Evolutionary conservation across 2,888 invertebrate genomes (phyloP), one percentile per base, ranked within the genome.

Genomic region (Drosophila mercatorum): DNA sequence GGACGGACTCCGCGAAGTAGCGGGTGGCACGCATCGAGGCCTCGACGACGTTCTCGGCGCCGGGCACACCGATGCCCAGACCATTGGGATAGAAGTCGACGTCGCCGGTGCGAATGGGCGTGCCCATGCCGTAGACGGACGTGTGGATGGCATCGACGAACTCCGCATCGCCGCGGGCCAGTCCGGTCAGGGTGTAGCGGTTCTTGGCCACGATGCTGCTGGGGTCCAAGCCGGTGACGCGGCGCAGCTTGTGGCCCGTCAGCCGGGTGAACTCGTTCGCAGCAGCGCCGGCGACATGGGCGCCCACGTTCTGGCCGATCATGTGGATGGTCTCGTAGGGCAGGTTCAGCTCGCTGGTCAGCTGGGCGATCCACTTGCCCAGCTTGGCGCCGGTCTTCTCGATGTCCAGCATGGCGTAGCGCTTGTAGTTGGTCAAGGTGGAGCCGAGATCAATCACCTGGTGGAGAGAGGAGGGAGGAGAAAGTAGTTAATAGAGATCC

Each of bases 21-120:
- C 90, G 85, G 28, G 91, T 81, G 52, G 93, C 90, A 22, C 89
- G 90, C 75, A 91, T 81, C 28, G 91, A 72, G 14, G 93, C 90
- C 61, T 92, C 91, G 4, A 92, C 62, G 58, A 92, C 85, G 53
- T 92, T 91, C 5, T 88, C 75, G 10, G 91, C 81, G 10, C 92
- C 92, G 68, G 92, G 90, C n/a, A 88, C 91, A 53, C 78, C 82
- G 10, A 75, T 69, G 2, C 68, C 62, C 0, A 83, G 91, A 10
- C 92, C 92, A 61, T 92, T 92, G 28, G 93, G 93, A 59, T 90
- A 92, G 85, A 92, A 93, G 59, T 92, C 93, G 69, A 83, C 92
- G 78, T 93, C 89, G 40, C 91, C 92, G 55, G 72, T 41, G 22
- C 91, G 88, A 6, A 73, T 59, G 10, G 76, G 67, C 14, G 82